Evolutionary conservation across 1,140 invertebrate genomes (phyloP).

Genomic region (Halyomorpha halys): DNA sequence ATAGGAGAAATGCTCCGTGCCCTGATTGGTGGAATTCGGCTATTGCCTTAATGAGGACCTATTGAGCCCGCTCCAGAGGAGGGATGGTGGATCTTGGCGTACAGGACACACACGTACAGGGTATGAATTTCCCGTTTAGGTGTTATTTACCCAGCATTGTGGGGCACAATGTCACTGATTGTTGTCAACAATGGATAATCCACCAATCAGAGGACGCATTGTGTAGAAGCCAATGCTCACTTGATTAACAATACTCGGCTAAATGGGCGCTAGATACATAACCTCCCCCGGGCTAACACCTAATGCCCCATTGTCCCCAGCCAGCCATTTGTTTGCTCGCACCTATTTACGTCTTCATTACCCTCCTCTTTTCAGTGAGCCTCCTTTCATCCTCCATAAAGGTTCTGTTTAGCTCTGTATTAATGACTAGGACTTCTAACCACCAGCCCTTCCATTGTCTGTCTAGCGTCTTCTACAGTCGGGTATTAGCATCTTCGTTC

Average conservation of each 20-base stretch:
- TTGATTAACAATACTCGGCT: slow-evolving; percentile 25
- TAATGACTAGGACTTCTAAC: too few species aligned
- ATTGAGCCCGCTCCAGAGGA: slow-evolving; percentile 2
- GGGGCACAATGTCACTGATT: slow-evolving; percentile 21
- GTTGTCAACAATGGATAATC: slow-evolving; percentile 25
- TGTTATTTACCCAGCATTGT: slow-evolving; percentile 23
- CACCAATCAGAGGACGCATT: slow-evolving; percentile 21
- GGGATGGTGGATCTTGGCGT: not conserved
- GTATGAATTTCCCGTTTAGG: slow-evolving; percentile 24
- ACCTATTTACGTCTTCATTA: too few species aligned
- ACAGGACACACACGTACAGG: not conserved
- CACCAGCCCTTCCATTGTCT: too few species aligned
- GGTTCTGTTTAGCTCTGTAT: too few species aligned
- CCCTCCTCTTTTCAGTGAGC: too few species aligned
- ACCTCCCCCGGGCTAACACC: too few species aligned
- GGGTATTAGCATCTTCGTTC: too few species aligned
- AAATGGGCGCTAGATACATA: slow-evolving; percentile 15
- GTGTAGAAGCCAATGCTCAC: slow-evolving; percentile 9
- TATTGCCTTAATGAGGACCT: slow-evolving; percentile 17
- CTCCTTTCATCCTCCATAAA: too few species aligned
- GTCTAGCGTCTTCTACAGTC: too few species aligned
- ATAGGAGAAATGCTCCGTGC: not conserved
- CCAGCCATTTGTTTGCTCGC: too few species aligned
- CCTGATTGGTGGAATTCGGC: slow-evolving; percentile 15
- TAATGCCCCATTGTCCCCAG: too few species aligned